Base-by-base conservation (phyloP, 2,113 vertebrate species). In the Psophia crepitans region DNA sequence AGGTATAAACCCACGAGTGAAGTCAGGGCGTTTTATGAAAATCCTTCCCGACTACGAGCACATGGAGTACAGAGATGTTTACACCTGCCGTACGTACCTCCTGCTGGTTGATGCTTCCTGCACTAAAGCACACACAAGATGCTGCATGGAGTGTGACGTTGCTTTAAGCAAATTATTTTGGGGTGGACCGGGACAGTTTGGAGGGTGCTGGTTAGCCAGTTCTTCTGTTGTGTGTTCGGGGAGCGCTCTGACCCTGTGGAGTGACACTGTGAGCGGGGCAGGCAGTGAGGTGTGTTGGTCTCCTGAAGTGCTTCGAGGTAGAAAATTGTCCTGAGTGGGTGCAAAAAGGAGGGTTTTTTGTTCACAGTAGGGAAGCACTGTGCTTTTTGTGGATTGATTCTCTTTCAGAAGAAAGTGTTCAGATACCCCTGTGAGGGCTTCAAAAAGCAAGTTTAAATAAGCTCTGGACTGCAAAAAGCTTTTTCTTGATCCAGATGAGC, bases 1-100 rank as follows among this genome's bases (percentile, higher is more conserved):
- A 99, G 99, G 99, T 99, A 98, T 99, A 97, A 98, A 99, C 96
- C 99, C 99, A 20, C 98, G 98, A 4, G 98, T 99, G 98, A 99
- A 99, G 98, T 99, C 99, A 44, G 99, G 99, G 84, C 98, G 99
- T 94, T 99, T 98, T 98, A 98, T 99, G 98, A 99, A 98, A 98
- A 98, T 99, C 94, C 99, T 99, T 85, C 99, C 99, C 41, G 99
- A 99, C 98, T 99, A 99, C 94, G 99, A 99, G 96, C 98, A 99
- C 97, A 98, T 99, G 99, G 99, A 99, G 93, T 99, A 99, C 98
- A 98, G 98, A 98, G 99, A 99, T 95, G 98, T 99, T 95, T 99
- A 99, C 98, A 98, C 98, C 94, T 98, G 98, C 98, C 98, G 99
- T 99, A 99, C 97, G 99, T 99, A 99, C 98, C 94, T 90, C 58